Evolutionary conservation across 2,797 vertebrate species (phyloP), one percentile per base, ranked within the genome.

Genomic region (Eremophila alpestris): DNA sequence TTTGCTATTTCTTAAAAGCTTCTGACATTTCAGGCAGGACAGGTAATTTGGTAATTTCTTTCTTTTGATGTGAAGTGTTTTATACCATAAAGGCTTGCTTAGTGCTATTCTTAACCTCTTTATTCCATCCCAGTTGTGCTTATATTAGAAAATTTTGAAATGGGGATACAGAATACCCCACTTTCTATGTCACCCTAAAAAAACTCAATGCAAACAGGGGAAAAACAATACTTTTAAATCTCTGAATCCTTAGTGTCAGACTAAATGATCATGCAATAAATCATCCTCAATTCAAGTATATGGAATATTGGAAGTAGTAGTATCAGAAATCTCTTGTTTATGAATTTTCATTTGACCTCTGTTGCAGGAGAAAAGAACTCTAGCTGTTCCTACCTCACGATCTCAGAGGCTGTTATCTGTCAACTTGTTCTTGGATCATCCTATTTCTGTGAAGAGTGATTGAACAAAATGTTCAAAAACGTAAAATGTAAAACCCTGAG

Each of bases 361-460:
- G 18, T 97, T 98, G 79, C 96, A 98, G 97, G 95, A 95, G 89
- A 95, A 95, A 80, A 96, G 32, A 92, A 65, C 60, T 81, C 74
- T 77, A 79, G 54, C 95, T 89, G 81, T 74, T 95, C 92, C 89
- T 94, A 83, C 71, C 51, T 92, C 32, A 6, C 68, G 94, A 91
- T 86, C 67, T 86, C 87, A 76, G 83, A 95, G 69, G 68, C 82
- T 92, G 10, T 86, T 74, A 64, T 88, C 68, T 95, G 51, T 92
- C 77, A 95, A 73, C 68, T 81, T 82, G 29, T 79, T 88, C 73
- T 95, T 86, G 80, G 81, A 95, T 90, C 55, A 58, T 94, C 58
- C 58, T 83, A 45, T 96, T 96, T 97, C 80, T 75, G 59, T 87
- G 94, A 75, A 93, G 24, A 94, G 22, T 67, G 56, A 54, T 54